Percentiles rank a stretch among this genome's conserved stretches.
Evolutionary conservation across 2,888 invertebrate genomes (phyloP).

Genomic region (Dolichomitus sp.): DNA sequence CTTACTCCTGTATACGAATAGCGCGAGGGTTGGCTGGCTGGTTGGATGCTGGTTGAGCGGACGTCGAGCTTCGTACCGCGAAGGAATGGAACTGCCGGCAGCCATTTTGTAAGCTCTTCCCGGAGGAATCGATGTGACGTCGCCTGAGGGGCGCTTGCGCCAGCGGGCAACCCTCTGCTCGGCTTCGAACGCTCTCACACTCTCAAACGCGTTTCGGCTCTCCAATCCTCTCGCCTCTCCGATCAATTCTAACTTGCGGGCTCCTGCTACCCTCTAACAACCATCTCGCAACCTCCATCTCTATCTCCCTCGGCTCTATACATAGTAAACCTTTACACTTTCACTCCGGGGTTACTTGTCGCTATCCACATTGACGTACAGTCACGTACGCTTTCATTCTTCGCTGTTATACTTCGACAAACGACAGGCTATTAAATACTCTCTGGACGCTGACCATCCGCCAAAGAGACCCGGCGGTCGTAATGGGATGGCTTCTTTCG

Average conservation of each 20-base stretch:
- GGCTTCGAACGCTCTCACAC: slow-evolving; percentile 72
- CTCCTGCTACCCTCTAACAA: slow-evolving; percentile 62
- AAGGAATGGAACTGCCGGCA: slow-evolving; percentile 84
- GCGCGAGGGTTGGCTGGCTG: slow-evolving; percentile 68
- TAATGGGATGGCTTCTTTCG: neutral
- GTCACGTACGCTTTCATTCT: slow-evolving; percentile 34
- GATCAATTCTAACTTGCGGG: slow-evolving; percentile 77
- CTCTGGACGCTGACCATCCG: slow-evolving; percentile 31
- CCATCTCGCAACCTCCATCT: slow-evolving; percentile 60
- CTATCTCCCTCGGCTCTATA: slow-evolving; percentile 21
- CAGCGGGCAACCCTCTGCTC: slow-evolving; percentile 80
- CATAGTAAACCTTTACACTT: slow-evolving; percentile 24
- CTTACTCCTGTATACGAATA: slow-evolving; percentile 71
- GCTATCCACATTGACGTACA: slow-evolving; percentile 36
- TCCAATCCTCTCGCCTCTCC: slow-evolving; percentile 76
- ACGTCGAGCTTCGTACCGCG: slow-evolving; percentile 62
- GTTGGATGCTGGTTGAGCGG: slow-evolving; percentile 48
- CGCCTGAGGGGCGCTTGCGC: slow-evolving; percentile 86
- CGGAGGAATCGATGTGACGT: slow-evolving; percentile 86
- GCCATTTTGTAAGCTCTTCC: slow-evolving; percentile 86
- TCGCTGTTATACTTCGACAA: slow-evolving; percentile 22
- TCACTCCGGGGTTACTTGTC: slow-evolving; percentile 38
- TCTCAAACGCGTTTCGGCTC: slow-evolving; percentile 36
- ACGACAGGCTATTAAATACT: slow-evolving; percentile 29
- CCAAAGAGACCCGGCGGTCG: neutral